Percentiles rank a stretch among this genome's conserved stretches.
phyloP scores from a whole-genome alignment of 2,888 invertebrate species.

The Adineta ricciae region DNA sequence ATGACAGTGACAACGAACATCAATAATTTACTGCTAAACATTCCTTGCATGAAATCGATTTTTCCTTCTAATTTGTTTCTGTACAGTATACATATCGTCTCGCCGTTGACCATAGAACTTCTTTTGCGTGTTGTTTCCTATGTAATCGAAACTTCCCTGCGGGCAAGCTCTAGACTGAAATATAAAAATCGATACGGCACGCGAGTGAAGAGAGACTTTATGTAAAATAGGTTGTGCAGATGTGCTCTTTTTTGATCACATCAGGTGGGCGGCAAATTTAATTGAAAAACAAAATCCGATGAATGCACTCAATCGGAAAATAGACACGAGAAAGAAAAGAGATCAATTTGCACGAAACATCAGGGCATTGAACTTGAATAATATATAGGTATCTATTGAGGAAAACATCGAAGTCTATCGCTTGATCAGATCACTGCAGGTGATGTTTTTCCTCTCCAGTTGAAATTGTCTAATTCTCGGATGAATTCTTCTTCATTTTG shows the following conservation, averaged over 20 bases:
- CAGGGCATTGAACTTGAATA: not conserved
- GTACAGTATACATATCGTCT: not conserved
- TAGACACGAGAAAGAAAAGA: not conserved
- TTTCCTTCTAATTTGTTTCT: not conserved
- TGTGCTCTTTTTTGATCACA: not conserved
- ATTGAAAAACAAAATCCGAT: not conserved
- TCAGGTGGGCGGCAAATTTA: slow-evolving; percentile 13
- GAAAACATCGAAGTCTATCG: too few species aligned
- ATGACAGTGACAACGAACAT: not conserved
- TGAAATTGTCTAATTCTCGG: too few species aligned
- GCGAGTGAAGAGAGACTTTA: not conserved
- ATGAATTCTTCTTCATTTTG: too few species aligned
- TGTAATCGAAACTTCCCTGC: slow-evolving; percentile 3
- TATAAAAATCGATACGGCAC: not conserved
- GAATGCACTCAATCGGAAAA: not conserved
- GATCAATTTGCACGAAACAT: not conserved
- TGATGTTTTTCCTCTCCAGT: not conserved
- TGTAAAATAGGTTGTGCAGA: not conserved
- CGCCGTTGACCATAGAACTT: not conserved
- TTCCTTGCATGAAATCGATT: not conserved
- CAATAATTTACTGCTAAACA: not conserved
- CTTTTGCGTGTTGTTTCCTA: not conserved
- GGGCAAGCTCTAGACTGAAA: not conserved
- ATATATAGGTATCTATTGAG: too few species aligned
- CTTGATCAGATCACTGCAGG: too few species aligned